Base-by-base conservation (phyloP, 1,140 invertebrate species). In the Drosophila oshimai region DNA sequence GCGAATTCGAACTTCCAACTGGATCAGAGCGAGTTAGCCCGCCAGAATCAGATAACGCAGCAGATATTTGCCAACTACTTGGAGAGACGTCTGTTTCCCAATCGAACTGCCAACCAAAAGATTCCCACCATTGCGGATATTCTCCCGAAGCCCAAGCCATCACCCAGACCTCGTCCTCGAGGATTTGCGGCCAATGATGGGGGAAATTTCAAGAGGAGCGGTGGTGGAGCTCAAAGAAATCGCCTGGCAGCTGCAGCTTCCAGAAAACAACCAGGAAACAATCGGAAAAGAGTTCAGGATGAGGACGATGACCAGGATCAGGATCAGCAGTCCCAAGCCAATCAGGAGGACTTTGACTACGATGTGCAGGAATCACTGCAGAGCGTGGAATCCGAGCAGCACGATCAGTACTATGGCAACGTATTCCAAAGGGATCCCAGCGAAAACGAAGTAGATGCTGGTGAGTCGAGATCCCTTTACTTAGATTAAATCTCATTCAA, bases 1-100 rank as follows among this genome's bases (percentile, higher is more conserved):
- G 33, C 54, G 12, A 73, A 15, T 49, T 53, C 53, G 10, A 29
- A 69, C 44, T 81, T 81, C 39, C 72, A 84, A 49, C 55, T 90
- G 92, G 94, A 93, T 89, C 70, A 92, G 28, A 91, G 92, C 62
- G 94, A 95, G 90, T 86, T 95, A 84, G 93, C 93, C 72, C 90
- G 94, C 37, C 94, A 95, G 92, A 95, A 95, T 91, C 92, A 93
- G 89, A 95, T 95, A 87, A 95, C 94, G 13, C 92, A 94, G 87
- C 93, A 95, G 91, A 95, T 95, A 64, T 92, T 95, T 49, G 93
- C 94, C 81, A 94, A 94, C 61, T 95, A 93, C 81, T 92, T 95
- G 46, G 94, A 95, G 89, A 93, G 93, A 73, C 93, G 93, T 17
- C 77, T 95, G 20, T 93, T 93, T 80, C 92, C 92, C 6, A 88